These are phyloP conservation scores for Diceros bicornis DNA, from an alignment of 2,797 vertebrate species.

Conservation along the genomic window DNA sequence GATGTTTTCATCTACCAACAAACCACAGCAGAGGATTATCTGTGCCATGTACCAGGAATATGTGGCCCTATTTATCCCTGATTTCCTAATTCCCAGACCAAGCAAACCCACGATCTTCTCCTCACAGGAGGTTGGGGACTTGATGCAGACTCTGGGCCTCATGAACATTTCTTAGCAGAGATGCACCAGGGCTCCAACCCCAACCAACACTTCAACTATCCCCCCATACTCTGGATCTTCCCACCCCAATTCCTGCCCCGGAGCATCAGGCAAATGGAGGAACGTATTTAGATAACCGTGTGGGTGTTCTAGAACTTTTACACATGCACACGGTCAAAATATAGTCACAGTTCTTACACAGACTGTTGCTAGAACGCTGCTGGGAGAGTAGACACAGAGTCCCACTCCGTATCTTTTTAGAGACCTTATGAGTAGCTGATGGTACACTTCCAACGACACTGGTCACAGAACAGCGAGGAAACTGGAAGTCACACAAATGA, in stretches of 20 bases:
- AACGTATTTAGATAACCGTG: not conserved
- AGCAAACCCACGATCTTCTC: not conserved
- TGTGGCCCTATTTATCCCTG: not conserved
- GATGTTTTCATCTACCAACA: not conserved
- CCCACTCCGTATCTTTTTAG: not conserved
- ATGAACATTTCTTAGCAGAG: accelerated
- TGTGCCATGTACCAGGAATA: not conserved
- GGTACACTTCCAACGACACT: slow-evolving; percentile 81
- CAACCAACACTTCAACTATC: not conserved
- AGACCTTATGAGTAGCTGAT: slow-evolving; percentile 76
- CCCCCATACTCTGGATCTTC: not conserved
- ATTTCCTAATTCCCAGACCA: not conserved
- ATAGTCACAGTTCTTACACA: slow-evolving; percentile 59
- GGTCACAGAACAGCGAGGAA: slow-evolving; percentile 83
- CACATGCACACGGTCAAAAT: no score
- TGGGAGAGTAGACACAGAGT: not conserved
- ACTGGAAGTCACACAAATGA: slow-evolving; percentile 86
- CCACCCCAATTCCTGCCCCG: not conserved
- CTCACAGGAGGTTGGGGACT: no score
- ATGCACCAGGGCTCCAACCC: no score
- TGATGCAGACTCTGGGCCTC: no score
- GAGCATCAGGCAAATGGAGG: not conserved
- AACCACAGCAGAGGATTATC: not conserved
- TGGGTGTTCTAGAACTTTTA: not conserved
- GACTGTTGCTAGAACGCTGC: slow-evolving; percentile 32